Conservation (phyloP, 2,113 vertebrate species). For the Ceyx melanurus region DNA sequence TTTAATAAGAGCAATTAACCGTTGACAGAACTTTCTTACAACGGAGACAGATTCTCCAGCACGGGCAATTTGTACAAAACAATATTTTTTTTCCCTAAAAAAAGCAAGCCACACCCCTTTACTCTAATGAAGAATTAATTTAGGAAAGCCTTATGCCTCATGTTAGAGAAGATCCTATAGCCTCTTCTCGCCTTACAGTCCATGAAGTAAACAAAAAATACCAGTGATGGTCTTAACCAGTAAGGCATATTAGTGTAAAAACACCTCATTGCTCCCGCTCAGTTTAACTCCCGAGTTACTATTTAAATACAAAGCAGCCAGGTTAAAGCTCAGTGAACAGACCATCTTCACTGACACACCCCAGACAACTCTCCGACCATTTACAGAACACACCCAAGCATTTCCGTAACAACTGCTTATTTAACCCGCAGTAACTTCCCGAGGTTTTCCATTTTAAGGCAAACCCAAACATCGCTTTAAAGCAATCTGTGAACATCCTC, state of each 20-base stretch:
- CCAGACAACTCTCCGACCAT: not conserved
- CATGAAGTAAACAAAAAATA: not conserved
- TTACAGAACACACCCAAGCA: not conserved
- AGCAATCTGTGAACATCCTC: not conserved
- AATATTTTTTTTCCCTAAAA: not conserved
- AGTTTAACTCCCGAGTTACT: not conserved
- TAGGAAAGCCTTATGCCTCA: not conserved
- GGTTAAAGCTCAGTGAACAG: not conserved
- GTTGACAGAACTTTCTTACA: not conserved
- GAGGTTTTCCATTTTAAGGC: not conserved
- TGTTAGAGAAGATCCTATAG: not conserved
- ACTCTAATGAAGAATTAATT: not conserved
- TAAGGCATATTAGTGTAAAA: not conserved
- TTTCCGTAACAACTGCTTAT: not conserved
- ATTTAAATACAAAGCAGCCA: not conserved
- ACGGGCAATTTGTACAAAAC: not conserved
- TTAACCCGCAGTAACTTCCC: not conserved
- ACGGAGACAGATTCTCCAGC: not conserved
- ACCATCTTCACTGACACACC: not conserved
- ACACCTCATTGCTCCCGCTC: not conserved
- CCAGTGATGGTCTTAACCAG: not conserved
- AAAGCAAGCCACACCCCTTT: not conserved
- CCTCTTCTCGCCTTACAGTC: not conserved
- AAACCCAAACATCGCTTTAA: not conserved
- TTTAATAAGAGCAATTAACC: not conserved